These are phyloP conservation scores for Tauraco erythrolophus DNA, from an alignment of 2,113 vertebrate genomes.

Conservation along the genomic window DNA sequence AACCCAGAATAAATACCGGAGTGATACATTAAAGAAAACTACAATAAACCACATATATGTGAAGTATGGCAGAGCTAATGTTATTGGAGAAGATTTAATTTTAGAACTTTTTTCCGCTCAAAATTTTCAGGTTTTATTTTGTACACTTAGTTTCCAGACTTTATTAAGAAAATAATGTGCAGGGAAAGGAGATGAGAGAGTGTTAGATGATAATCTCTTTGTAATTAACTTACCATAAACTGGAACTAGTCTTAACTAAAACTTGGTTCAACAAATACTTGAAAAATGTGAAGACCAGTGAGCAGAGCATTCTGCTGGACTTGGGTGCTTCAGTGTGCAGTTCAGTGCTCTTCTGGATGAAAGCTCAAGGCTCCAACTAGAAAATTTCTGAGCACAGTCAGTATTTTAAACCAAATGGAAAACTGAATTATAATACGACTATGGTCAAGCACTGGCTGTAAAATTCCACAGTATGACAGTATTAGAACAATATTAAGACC, in stretches of 20 bases:
- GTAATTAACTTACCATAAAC: neutral
- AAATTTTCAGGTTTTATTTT: neutral
- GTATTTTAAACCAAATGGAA: neutral
- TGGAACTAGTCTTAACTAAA: neutral
- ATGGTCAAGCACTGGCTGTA: neutral
- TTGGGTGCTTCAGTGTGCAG: neutral
- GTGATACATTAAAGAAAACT: neutral
- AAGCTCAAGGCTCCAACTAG: neutral
- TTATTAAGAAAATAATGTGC: neutral
- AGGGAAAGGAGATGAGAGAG: neutral
- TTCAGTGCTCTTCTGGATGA: neutral
- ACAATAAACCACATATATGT: neutral
- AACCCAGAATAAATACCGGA: neutral
- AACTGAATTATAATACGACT: neutral
- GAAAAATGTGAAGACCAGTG: neutral
- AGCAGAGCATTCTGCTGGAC: neutral
- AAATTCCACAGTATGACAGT: neutral
- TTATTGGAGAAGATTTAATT: neutral
- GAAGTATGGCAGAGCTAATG: neutral
- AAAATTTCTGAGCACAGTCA: neutral
- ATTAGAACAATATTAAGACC: neutral
- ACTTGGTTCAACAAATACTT: neutral
- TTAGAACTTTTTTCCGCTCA: fast-evolving
- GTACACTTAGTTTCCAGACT: neutral
- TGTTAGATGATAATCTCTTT: neutral